Evolutionary conservation across 2,113 vertebrate genomes (phyloP), one percentile per base, ranked within the genome.

Genomic region (Siphamia tubifer): DNA sequence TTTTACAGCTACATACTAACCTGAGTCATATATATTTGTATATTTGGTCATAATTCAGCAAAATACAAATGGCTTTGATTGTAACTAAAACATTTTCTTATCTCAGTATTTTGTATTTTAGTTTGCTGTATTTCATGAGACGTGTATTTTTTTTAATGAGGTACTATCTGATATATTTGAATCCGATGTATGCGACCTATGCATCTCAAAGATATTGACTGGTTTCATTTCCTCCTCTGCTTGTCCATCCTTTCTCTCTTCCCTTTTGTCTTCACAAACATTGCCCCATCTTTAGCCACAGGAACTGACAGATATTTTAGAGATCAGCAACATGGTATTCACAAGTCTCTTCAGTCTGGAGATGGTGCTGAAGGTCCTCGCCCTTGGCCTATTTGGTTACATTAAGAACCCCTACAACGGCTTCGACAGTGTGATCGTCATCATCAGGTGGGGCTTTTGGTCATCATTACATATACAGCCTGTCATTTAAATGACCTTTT

Each of bases 321-420:
- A 99, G 94, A 98, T 99, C 92, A 98, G 96, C 78, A 99, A 99
- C 89, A 94, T 98, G 2, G 97, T 99, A 73, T 99, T 99, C 92
- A 98, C 98, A 16, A 99, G 98, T 84, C 92, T 99, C 92, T 99
- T 99, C 25, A 92, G 95, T 62, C 90, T 99, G 63, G 98, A 99
- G 89, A 99, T 99, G 98, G 87, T 98, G 31, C 92, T 99, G 47
- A 99, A 99, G 60, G 87, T 99, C 49, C 82, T 96, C 69, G 96
- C 97, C 63, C 96, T 95, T 0, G 96, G 98, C 7, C 88, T 95
- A 1, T 95, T 96, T 1, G 95, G 94, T 74, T 99, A 99, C 87
- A 94, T 98, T 90, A 96, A 94, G 83, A 98, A 96, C 87, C 97
- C 96, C 0, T 99, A 99, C 91, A 98, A 99, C 81, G 95, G 98